Evolutionary conservation across 2,888 invertebrate genomes (phyloP).

Genomic region (Xestia xanthographa): DNA sequence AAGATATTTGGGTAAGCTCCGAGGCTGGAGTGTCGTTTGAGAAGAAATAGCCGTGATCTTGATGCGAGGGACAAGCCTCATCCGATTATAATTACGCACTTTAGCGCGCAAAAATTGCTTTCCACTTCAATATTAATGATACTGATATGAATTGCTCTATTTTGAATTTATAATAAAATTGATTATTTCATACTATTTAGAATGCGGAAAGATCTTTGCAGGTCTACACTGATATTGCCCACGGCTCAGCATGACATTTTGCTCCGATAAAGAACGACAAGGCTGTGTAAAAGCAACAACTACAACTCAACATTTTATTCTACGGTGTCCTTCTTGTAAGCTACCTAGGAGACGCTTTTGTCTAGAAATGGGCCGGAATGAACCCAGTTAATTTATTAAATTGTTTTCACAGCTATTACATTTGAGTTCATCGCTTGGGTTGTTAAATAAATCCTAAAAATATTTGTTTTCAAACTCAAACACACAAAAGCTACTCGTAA

Average conservation of each 20-base stretch:
- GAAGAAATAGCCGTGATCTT: conserved; percentile 54
- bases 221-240: too few relatives aligned
- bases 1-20: conserved; percentile 63
- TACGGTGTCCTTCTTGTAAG: background rate
- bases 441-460: background rate
- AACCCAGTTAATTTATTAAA: background rate
- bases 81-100: conserved; percentile 63
- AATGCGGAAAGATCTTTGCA: background rate
- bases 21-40: conserved; percentile 51
- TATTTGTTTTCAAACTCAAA: background rate
- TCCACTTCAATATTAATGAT: conserved; percentile 45
- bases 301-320: background rate
- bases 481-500: background rate
- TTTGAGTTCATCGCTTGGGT: background rate
- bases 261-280: background rate
- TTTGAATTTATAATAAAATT: background rate
- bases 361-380: too few relatives aligned
- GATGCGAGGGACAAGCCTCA: conserved; percentile 55
- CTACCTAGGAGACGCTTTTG: background rate
- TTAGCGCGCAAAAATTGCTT: conserved; percentile 49
- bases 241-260: background rate
- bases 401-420: background rate
- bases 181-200: background rate
- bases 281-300: background rate
- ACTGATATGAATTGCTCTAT: conserved; percentile 8